Base-by-base conservation (phyloP, 2,113 vertebrate genomes). In the Corydoras sp. region DNA sequence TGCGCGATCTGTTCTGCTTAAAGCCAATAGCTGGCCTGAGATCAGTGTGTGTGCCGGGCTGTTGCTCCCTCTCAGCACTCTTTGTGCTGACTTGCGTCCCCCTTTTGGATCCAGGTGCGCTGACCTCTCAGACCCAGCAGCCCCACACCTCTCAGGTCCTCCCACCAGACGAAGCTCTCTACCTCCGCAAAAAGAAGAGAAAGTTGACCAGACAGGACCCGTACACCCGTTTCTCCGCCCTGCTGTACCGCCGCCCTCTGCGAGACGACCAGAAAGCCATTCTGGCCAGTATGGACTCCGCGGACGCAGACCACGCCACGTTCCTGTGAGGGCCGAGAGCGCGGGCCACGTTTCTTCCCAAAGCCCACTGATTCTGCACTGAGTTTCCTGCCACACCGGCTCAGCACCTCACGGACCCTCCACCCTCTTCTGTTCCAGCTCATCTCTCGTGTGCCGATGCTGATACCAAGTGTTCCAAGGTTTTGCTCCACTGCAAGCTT, bases 61-160 rank as follows among this genome's bases (percentile, higher is more conserved):
- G 55, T 73, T 73, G 48, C 59, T 15, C 15, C 64, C 51, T 56
- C 18, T 59, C 62, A 60, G 53, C 65, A 55, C 65, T 31, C 65
- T 58, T 10, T 58, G 67, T 51, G 68, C 58, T 71, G 62, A 49
- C 48, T 43, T 56, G 76, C 53, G 2, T 84, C 68, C 71, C 56
- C 24, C 60, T 49, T 75, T n/a, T 67, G 68, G 69, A 63, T 54
- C 3, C 77, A 97, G 95, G 93, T 81, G 93, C 91, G 88, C 92
- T 92, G 91, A 91, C 93, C 94, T 97, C 94, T 93, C 97, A 99
- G 96, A 94, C 92, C 92, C 94, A 96, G 93, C 95, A 95, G 88
- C 92, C 89, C 89, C 91, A 92, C 89, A 91, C 86, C 91, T 94
- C 95, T 94, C 94, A 98, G 95, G 94, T 96, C 93, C 92, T 97